Evolutionary conservation across 2,113 vertebrate genomes (phyloP), one percentile per base, ranked within the genome.

Genomic region (Scatophagus argus): DNA sequence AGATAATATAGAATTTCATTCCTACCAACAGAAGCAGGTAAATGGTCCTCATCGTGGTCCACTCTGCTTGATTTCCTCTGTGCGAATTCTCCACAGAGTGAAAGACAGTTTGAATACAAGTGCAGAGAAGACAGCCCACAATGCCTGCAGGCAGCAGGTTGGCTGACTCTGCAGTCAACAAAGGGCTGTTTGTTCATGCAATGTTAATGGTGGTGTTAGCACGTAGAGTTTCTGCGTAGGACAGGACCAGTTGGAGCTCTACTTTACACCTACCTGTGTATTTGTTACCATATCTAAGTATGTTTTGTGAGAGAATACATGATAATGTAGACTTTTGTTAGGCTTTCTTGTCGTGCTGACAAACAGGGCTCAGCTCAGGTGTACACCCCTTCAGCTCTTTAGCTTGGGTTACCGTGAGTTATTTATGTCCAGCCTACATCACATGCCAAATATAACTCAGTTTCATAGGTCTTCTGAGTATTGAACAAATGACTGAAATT

Each of bases 1-100:
- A 32, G 12, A 63, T 29, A 25, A 65, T 36, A 25, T 6, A 72
- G 51, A 80, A 68, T 59, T 7, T 39, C 3, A n/a, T 39, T 13
- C 93, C 67, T 74, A 94, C 92, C 66, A 88, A 1, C 10, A 94
- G 59, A 83, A 92, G 64, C 19, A 93, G 38, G 23, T 29, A 36
- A 61, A 79, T 6, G 11, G 38, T 70, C 76, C 41, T 84, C 87
- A 89, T 92, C 36, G 25, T 86, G 67, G 2, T 46, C 25, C 11
- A 2, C 21, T 34, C 65, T 7, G 60, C 14, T 43, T 49, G 56
- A 29, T 67, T 34, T 79, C 69, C 69, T 73, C 56, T 9, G 39
- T 49, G n/a, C 2, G 47, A 88, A 17, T 87, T 54, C 14, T 56
- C 8, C 3, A 17, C 0, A 27, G 27, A 75, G 27, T 34, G 8